Percentiles rank a stretch among this genome's conserved stretches.
These are phyloP conservation scores for Cheilinus undulatus DNA, from an alignment of 2,113 vertebrate genomes.

Conservation along the genomic window DNA sequence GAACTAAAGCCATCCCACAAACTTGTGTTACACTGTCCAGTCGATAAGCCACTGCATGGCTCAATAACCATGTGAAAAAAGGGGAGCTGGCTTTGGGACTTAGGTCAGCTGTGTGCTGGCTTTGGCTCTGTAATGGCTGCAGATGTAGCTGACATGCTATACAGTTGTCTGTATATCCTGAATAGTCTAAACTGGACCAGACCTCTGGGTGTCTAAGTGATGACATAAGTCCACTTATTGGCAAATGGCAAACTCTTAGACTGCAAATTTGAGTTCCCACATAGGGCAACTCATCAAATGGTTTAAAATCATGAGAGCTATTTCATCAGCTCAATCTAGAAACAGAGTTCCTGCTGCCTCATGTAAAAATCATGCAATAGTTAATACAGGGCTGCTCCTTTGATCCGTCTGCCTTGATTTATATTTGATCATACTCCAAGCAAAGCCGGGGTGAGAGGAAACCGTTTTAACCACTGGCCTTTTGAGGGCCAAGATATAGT, in stretches of 20 bases:
- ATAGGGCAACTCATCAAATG: slow-evolving; percentile 17
- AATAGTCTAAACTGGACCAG: slow-evolving; percentile 26
- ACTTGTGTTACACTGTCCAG: slow-evolving; percentile 55
- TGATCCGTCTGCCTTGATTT: slow-evolving; percentile 59
- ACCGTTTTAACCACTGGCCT: slow-evolving; percentile 14
- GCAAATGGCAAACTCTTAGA: slow-evolving; percentile 10
- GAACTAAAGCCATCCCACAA: slow-evolving; percentile 43
- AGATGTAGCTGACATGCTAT: slow-evolving; percentile 50
- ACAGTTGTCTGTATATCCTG: slow-evolving; percentile 37
- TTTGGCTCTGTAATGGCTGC: slow-evolving; percentile 46
- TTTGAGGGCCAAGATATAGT: slow-evolving; percentile 46
- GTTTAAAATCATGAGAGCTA: slow-evolving; percentile 2
- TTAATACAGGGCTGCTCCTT: slow-evolving; percentile 30
- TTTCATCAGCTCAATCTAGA: slow-evolving; percentile 1
- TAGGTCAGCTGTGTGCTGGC: slow-evolving; percentile 34
- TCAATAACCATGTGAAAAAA: slow-evolving; percentile 68
- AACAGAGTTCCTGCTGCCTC: slow-evolving; percentile 4
- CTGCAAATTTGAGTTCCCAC: slow-evolving; percentile 13
- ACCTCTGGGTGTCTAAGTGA: slow-evolving; percentile 10
- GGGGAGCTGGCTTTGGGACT: slow-evolving; percentile 55
- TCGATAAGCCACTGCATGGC: slow-evolving; percentile 63
- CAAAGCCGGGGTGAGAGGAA: slow-evolving; percentile 17
- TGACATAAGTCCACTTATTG: slow-evolving; percentile 4
- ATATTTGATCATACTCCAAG: slow-evolving; percentile 60
- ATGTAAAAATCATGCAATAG: slow-evolving; percentile 36